Base-by-base conservation (phyloP, 2,888 invertebrate genomes). In the Isotomurus palustris region DNA sequence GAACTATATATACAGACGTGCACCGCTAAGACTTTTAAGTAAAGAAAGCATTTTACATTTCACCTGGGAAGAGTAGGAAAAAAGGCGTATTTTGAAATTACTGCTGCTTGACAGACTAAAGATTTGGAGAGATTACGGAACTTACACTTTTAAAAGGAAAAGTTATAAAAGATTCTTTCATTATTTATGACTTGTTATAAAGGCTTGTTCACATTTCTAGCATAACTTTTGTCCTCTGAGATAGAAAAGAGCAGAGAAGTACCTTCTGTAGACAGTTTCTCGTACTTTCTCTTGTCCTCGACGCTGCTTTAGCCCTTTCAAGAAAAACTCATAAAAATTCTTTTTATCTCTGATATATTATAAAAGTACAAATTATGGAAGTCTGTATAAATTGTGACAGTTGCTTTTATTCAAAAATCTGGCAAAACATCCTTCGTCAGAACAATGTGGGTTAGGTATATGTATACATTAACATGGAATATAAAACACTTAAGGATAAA, bases 91-190 rank as follows among this genome's bases (percentile, higher is more conserved):
- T n/a, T n/a, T n/a, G n/a, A n/a, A n/a, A n/a, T n/a, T n/a, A n/a
- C n/a, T n/a, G n/a, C n/a, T n/a, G n/a, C n/a, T n/a, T n/a, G n/a
- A n/a, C n/a, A n/a, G n/a, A n/a, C n/a, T n/a, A n/a, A n/a, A n/a
- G n/a, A n/a, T n/a, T n/a, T n/a, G n/a, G n/a, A n/a, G n/a, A n/a
- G n/a, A n/a, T n/a, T n/a, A n/a, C n/a, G n/a, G n/a, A n/a, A n/a
- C n/a, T n/a, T n/a, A n/a, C n/a, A n/a, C n/a, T n/a, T n/a, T n/a
- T n/a, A n/a, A n/a, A n/a, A n/a, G 19, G 19, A 38, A 38, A 38
- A 38, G 38, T 38, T 38, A 14, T 38, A 38, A 38, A 38, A 38
- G 38, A 19, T 38, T 38, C 38, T 14, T 38, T 38, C 38, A 38
- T 5, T 38, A 38, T 38, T 38, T 38, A 38, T 38, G 38, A 38